phyloP scores from a whole-genome alignment of 1,140 invertebrate genomes.

The Chymomyza costata region DNA sequence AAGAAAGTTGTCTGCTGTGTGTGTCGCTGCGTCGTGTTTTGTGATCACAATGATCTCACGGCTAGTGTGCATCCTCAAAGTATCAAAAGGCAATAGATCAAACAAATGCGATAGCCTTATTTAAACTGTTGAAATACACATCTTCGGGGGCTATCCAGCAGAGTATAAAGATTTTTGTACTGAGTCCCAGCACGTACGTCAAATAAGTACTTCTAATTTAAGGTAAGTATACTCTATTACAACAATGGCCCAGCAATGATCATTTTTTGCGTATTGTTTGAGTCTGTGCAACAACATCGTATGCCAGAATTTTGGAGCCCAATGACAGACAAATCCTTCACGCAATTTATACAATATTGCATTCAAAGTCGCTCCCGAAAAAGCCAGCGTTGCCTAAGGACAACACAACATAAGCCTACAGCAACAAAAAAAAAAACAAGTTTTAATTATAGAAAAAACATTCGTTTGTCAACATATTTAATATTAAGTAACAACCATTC shows the following conservation, averaged over 20 bases:
- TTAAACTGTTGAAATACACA: slow-evolving; percentile 83
- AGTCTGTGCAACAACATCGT: too few species aligned
- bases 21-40: slow-evolving; percentile 84
- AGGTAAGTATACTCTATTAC: slow-evolving; percentile 1
- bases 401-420: slow-evolving; percentile 18
- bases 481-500: slow-evolving; percentile 65
- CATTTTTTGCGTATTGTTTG: too few species aligned
- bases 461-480: slow-evolving; percentile 22
- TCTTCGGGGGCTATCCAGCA: slow-evolving; percentile 80
- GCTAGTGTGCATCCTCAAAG: slow-evolving; percentile 82
- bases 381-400: slow-evolving; percentile 13
- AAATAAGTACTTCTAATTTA: slow-evolving; percentile 61
- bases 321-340: too few species aligned
- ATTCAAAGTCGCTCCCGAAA: slow-evolving; percentile 24
- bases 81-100: too few species aligned
- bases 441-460: slow-evolving; percentile 1
- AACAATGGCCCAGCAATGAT: too few species aligned
- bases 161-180: slow-evolving; percentile 78
- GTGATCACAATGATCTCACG: slow-evolving; percentile 84
- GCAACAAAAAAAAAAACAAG: slow-evolving; percentile 10
- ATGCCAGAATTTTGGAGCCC: too few species aligned
- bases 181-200: slow-evolving; percentile 78
- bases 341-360: slow-evolving; percentile 14
- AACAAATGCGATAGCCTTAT: slow-evolving; percentile 73
- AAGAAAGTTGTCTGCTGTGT: too few species aligned